Evolutionary conservation across 2,113 vertebrate species (phyloP).

Genomic region (Gymnobelideus leadbeateri): DNA sequence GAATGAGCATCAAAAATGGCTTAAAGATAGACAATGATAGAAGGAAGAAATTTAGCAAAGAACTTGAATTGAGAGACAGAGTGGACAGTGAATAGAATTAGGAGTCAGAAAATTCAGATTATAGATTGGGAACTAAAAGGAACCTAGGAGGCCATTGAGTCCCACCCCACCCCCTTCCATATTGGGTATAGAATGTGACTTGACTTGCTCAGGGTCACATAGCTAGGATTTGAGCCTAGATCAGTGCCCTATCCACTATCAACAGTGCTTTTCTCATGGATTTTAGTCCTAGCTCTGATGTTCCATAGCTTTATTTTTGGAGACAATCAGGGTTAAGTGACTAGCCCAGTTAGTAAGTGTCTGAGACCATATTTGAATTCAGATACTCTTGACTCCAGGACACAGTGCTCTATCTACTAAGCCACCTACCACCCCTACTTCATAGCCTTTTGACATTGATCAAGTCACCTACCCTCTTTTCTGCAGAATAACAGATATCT

Average conservation of each 20-base stretch:
- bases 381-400: background rate
- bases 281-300: background rate
- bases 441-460: too few species aligned
- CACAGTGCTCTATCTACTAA: background rate
- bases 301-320: background rate
- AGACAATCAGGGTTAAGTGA: background rate
- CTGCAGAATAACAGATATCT: background rate
- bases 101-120: background rate
- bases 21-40: background rate
- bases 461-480: background rate
- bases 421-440: background rate
- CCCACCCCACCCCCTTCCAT: background rate
- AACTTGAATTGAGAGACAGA: background rate
- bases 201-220: background rate
- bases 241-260: background rate
- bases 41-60: background rate
- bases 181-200: background rate
- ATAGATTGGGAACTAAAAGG: background rate
- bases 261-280: background rate
- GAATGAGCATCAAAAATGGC: background rate
- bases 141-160: background rate
- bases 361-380: background rate
- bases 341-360: background rate
- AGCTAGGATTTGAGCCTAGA: background rate
- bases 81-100: background rate